Evolutionary conservation across 2,797 vertebrate species (phyloP).

Genomic region (Chloroceryle inda): DNA sequence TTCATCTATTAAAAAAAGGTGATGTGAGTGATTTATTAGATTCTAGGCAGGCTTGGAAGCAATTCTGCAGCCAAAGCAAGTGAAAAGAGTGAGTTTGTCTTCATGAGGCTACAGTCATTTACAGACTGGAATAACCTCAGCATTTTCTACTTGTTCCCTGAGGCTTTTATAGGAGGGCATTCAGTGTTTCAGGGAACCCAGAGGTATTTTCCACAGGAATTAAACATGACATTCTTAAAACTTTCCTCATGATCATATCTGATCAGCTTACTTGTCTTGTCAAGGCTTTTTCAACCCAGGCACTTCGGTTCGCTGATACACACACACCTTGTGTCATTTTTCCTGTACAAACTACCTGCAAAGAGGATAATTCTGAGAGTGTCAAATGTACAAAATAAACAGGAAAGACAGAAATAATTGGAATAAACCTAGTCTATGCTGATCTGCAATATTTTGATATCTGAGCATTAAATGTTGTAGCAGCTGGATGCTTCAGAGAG

Average conservation of each 20-base stretch:
- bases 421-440: background rate
- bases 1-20: background rate
- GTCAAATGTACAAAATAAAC: background rate
- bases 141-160: background rate
- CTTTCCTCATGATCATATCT: background rate
- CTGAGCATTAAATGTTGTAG: background rate
- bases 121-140: background rate
- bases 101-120: background rate
- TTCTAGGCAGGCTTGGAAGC: background rate
- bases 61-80: background rate
- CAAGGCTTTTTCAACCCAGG: background rate
- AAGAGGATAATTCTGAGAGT: background rate
- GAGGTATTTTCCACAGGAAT: background rate
- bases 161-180: background rate
- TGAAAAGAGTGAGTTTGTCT: background rate
- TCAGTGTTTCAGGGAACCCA: background rate
- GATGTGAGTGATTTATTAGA: slow-evolving; percentile 22
- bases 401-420: background rate
- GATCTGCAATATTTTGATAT: background rate
- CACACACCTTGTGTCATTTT: background rate
- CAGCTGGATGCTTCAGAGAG: background rate
- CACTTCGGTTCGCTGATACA: background rate
- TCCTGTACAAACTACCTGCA: background rate
- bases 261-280: background rate
- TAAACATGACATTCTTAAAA: background rate